Conservation (phyloP, 2,113 vertebrate species). For the Pogona vitticeps region DNA sequence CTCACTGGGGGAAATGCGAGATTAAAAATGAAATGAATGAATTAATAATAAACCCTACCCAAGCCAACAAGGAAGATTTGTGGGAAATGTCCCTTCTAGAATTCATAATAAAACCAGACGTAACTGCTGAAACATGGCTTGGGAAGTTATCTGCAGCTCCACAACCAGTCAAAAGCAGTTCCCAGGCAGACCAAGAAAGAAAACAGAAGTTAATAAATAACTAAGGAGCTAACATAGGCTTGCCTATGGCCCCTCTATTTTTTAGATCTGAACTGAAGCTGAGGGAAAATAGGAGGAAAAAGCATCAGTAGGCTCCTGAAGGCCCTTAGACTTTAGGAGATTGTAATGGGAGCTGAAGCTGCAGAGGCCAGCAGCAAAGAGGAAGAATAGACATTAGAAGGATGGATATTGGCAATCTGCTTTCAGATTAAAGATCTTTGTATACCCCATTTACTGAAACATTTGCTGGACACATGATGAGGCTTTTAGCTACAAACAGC, state of each 20-base stretch:
- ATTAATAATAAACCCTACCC: too few species aligned
- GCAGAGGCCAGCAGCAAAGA: not conserved
- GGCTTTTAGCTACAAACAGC: not conserved
- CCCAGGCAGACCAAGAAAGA: slow-evolving; percentile 1
- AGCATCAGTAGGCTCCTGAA: not conserved
- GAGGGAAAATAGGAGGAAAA: accelerated
- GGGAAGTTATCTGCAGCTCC: not conserved
- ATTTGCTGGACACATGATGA: not conserved
- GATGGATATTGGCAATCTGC: not conserved
- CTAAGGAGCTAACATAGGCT: not conserved
- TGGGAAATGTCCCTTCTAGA: not conserved
- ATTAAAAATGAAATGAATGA: too few species aligned
- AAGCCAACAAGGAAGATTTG: not conserved
- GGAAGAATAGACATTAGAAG: not conserved
- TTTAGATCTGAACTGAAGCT: too few species aligned
- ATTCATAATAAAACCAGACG: not conserved
- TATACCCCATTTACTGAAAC: not conserved
- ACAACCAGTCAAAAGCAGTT: not conserved
- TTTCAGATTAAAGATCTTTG: not conserved
- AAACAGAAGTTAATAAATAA: slow-evolving; percentile 23
- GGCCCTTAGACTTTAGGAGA: not conserved
- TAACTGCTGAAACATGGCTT: not conserved
- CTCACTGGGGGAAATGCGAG: not conserved
- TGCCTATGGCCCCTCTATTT: not conserved
- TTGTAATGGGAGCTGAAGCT: not conserved